These are phyloP conservation scores for Plebejus anna DNA, from an alignment of 2,888 invertebrate species.

Conservation along the genomic window DNA sequence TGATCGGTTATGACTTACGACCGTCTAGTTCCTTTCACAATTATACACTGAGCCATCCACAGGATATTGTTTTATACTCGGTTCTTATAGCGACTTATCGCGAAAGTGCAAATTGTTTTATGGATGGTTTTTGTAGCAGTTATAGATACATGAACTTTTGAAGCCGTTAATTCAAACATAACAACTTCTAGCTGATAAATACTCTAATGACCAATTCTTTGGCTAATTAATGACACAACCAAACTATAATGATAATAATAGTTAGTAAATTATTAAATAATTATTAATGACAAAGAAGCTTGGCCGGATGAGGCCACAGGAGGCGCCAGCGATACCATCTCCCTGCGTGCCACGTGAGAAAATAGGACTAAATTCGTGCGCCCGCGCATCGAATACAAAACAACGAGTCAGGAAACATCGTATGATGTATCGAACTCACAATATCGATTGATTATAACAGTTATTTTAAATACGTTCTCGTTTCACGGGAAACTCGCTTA, in stretches of 20 bases:
- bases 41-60: slow-evolving; percentile 18
- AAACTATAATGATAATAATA: not conserved
- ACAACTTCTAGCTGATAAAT: too few relatives aligned
- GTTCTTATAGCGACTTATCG: not conserved
- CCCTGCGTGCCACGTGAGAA: slow-evolving; percentile 58
- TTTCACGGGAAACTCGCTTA: slow-evolving; percentile 45
- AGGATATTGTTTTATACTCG: slow-evolving; percentile 20
- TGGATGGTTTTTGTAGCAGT: not conserved
- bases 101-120: not conserved
- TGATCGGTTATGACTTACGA: slow-evolving; percentile 51
- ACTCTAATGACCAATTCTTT: not conserved
- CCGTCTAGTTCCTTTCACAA: slow-evolving; percentile 34
- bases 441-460: not conserved
- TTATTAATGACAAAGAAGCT: slow-evolving; percentile 65
- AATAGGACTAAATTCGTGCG: slow-evolving; percentile 57
- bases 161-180: not conserved
- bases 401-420: slow-evolving; percentile 46
- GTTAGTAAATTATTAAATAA: slow-evolving; percentile 44
- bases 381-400: slow-evolving; percentile 45
- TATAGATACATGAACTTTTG: not conserved
- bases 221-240: not conserved
- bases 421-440: not conserved
- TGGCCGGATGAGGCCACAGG: slow-evolving; percentile 64
- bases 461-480: slow-evolving; percentile 49
- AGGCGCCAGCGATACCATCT: slow-evolving; percentile 68